A percentile compares a stretch with the other conserved stretches of the same genome.
Evolutionary conservation across 2,888 invertebrate genomes (phyloP).

Genomic region (Aquatica leii): DNA sequence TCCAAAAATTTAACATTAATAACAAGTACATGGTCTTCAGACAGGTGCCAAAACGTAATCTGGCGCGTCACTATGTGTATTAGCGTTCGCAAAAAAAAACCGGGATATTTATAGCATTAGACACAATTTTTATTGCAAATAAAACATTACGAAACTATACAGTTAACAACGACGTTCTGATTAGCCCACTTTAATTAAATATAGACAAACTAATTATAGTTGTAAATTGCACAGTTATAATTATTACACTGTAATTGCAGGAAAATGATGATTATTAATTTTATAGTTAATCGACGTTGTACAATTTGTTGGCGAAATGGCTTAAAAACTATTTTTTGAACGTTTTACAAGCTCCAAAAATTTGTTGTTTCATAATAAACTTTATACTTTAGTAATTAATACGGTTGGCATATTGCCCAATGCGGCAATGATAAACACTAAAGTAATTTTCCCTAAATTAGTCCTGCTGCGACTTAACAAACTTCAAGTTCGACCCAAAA

Average conservation of each 20-base stretch:
- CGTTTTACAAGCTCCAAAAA: too few relatives aligned
- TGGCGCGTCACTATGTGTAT: too few relatives aligned
- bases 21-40: too few relatives aligned
- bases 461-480: constrained; percentile 18
- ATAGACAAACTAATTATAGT: constrained; percentile 1
- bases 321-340: too few relatives aligned
- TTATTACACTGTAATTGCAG: background rate
- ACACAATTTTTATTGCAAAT: too few relatives aligned
- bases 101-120: too few relatives aligned
- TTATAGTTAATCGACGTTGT: background rate
- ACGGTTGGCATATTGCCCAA: constrained; percentile 22
- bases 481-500: constrained; percentile 22
- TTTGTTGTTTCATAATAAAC: background rate
- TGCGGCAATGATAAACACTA: constrained; percentile 26
- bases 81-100: too few relatives aligned
- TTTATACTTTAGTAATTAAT: constrained; percentile 18
- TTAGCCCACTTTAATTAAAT: background rate
- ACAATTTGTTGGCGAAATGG: too few relatives aligned
- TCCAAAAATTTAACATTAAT: too few relatives aligned
- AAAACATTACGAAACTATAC: too few relatives aligned
- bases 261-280: background rate
- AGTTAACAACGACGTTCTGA: too few relatives aligned
- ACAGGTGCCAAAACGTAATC: too few relatives aligned
- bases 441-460: constrained; percentile 27
- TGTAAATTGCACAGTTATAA: background rate